Percentiles rank a stretch among this genome's conserved stretches.
Conservation (phyloP, 2,888 invertebrate species). For the Neocrepidodera transversa region DNA sequence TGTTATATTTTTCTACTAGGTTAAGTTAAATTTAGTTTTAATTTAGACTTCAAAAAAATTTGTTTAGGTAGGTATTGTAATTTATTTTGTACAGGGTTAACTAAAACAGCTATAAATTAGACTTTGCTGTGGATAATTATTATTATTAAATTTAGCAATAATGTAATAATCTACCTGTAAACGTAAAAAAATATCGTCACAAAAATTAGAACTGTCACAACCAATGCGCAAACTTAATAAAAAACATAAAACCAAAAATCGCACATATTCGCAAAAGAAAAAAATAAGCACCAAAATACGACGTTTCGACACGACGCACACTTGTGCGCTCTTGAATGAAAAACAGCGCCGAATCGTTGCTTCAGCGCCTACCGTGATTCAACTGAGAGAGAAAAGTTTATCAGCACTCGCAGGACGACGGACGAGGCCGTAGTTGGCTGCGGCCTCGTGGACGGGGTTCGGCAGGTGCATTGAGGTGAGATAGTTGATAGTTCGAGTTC, state of each 20-base stretch:
- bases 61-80: too few relatives aligned
- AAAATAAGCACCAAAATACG: slow-evolving; percentile 1
- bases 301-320: slow-evolving; percentile 21
- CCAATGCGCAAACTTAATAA: background rate
- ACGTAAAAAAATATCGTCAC: too few relatives aligned
- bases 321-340: slow-evolving; percentile 13
- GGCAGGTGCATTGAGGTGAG: slow-evolving; percentile 40
- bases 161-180: too few relatives aligned
- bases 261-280: background rate
- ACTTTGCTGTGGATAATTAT: too few relatives aligned
- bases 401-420: slow-evolving; percentile 19
- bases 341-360: slow-evolving; percentile 27
- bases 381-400: slow-evolving; percentile 37
- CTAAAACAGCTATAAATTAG: too few relatives aligned
- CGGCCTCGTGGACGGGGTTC: slow-evolving; percentile 17
- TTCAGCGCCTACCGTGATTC: slow-evolving; percentile 44
- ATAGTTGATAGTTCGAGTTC: slow-evolving; percentile 43
- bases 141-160: too few relatives aligned
- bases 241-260: background rate
- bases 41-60: too few relatives aligned
- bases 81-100: too few relatives aligned
- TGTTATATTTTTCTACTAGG: too few relatives aligned
- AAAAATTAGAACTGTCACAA: slow-evolving; percentile 16
- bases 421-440: slow-evolving; percentile 19
- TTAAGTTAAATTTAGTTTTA: too few relatives aligned